Evolutionary conservation across 2,113 vertebrate genomes (phyloP).

Genomic region (Nycticebus coucang): DNA sequence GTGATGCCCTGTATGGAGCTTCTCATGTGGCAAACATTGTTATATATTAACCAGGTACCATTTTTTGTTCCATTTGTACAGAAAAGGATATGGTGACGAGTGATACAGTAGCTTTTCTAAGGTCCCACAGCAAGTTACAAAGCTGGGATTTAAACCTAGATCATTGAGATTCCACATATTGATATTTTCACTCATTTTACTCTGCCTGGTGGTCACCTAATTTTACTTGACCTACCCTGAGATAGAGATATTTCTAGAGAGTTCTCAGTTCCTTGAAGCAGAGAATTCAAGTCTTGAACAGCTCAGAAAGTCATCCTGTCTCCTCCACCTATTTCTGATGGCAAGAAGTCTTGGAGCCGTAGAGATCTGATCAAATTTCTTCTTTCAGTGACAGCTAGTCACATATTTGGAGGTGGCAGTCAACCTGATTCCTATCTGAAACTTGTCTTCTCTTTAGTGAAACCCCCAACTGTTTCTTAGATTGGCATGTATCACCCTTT

Average conservation of each 20-base stretch:
- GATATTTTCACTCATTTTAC: slow-evolving; percentile 23
- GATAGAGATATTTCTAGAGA: background rate
- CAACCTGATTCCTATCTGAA: slow-evolving; percentile 15
- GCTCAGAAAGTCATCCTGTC: background rate
- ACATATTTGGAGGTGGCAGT: background rate
- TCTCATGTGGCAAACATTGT: background rate
- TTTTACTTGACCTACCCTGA: background rate
- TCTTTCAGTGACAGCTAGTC: background rate
- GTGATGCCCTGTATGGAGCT: background rate
- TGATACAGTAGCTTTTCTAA: background rate
- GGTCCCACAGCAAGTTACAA: background rate
- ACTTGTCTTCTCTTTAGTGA: background rate
- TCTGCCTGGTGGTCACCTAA: background rate
- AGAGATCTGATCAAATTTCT: background rate
- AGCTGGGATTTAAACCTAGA: background rate
- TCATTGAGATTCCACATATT: background rate
- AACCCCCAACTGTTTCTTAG: background rate
- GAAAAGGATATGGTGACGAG: background rate
- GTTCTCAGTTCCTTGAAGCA: background rate
- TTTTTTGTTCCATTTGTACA: slow-evolving; percentile 22
- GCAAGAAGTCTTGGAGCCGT: background rate
- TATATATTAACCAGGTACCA: background rate
- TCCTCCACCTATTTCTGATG: background rate
- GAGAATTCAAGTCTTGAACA: background rate
- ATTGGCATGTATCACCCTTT: background rate